phyloP scores from a whole-genome alignment of 1,140 invertebrate genomes.

The Drosophila malerkotliana region DNA sequence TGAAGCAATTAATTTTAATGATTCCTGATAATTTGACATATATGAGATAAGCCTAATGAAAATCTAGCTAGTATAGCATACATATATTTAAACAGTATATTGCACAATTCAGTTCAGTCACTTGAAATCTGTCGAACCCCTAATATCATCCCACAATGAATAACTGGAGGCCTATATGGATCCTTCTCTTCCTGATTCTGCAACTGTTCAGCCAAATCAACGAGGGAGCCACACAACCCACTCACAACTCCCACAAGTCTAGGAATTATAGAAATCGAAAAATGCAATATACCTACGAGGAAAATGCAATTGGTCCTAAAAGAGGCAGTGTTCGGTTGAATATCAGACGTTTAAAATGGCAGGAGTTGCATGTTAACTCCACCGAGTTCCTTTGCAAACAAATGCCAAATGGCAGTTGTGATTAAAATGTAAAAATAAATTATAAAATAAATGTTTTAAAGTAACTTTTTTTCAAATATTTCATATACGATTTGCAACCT shows the following conservation, averaged over 20 bases:
- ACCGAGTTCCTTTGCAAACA: background rate
- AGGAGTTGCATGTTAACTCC: background rate
- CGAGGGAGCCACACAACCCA: background rate
- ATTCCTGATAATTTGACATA: background rate
- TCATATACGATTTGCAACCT: slow-evolving; percentile 20
- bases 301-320: background rate
- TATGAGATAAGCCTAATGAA: background rate
- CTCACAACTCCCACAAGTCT: background rate
- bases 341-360: background rate
- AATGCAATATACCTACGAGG: background rate
- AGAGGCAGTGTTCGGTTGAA: background rate
- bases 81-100: background rate
- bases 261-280: background rate
- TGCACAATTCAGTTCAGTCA: background rate
- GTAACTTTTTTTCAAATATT: background rate
- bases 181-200: background rate
- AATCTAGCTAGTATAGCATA: background rate
- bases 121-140: background rate
- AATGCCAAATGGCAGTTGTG: background rate
- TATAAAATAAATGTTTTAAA: no score
- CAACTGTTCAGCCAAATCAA: background rate
- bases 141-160: background rate
- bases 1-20: background rate
- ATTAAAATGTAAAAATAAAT: background rate
- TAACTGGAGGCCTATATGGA: background rate